Percentiles rank a stretch among this genome's conserved stretches.
phyloP scores from a whole-genome alignment of 2,113 vertebrate species.

The Fregata magnificens region DNA sequence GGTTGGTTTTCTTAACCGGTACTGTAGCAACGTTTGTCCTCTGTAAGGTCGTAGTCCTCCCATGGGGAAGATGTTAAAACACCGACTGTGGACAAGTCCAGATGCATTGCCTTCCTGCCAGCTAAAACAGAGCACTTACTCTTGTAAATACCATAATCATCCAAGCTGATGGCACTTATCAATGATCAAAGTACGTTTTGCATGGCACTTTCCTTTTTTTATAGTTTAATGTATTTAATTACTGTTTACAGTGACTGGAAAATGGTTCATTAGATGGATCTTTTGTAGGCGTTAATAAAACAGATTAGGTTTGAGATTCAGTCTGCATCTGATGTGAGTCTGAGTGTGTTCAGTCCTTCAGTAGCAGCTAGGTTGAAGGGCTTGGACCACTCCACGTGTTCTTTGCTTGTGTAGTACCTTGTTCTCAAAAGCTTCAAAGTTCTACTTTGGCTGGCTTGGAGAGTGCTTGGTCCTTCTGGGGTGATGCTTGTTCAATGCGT shows the following conservation, averaged over 20 bases:
- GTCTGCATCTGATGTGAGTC: not conserved
- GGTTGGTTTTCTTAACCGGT: not conserved
- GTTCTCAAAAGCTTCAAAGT: not conserved
- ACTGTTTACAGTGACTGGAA: not conserved
- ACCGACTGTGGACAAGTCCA: not conserved
- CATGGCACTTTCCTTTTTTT: not conserved
- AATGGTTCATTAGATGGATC: not conserved
- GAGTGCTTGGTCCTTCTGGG: not conserved
- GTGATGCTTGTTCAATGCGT: rapidly evolving
- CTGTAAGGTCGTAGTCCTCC: not conserved
- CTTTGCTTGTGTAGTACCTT: not conserved
- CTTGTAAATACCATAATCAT: not conserved
- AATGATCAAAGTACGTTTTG: not conserved
- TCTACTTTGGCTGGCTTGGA: rapidly evolving
- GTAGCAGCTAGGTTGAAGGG: not conserved
- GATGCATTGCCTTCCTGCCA: not conserved
- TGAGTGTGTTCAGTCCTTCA: not conserved
- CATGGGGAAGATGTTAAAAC: not conserved
- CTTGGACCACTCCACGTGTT: rapidly evolving
- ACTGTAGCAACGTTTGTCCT: not conserved
- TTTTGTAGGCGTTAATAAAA: not conserved
- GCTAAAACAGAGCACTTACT: not conserved
- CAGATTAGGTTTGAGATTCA: not conserved
- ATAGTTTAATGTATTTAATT: not conserved
- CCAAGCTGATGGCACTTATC: not conserved